phyloP scores from a whole-genome alignment of 2,113 vertebrate genomes.

The Eublepharis macularius region DNA sequence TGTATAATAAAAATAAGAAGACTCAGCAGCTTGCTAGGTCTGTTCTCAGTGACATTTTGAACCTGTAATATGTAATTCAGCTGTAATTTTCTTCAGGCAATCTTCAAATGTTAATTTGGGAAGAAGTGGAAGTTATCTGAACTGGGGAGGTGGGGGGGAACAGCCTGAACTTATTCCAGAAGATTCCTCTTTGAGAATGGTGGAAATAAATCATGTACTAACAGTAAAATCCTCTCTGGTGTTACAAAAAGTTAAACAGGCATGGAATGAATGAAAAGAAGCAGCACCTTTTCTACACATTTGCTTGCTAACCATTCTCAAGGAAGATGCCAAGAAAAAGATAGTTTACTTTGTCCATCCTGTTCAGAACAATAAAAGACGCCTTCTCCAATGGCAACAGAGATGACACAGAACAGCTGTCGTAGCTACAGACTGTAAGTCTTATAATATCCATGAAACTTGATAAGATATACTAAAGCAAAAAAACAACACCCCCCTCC shows the following conservation, averaged over 20 bases:
- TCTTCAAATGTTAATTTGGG: neutral
- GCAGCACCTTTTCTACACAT: neutral
- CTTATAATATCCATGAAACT: too few species aligned
- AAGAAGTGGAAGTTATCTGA: neutral
- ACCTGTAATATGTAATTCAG: neutral
- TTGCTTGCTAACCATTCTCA: conserved; percentile 25
- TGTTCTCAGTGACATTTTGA: neutral
- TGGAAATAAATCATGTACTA: conserved; percentile 15
- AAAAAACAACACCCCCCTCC: too few species aligned
- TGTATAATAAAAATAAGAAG: neutral
- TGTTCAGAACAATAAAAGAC: neutral
- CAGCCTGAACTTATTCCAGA: neutral
- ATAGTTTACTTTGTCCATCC: conserved; percentile 1
- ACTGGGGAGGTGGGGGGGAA: neutral
- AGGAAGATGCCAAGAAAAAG: conserved; percentile 13
- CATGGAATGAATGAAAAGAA: neutral
- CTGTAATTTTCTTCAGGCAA: neutral
- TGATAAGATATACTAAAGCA: neutral
- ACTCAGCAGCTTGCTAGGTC: neutral
- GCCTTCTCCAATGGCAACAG: rapidly evolving
- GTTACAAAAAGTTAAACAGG: neutral
- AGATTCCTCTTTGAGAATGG: neutral
- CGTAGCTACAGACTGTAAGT: conserved; percentile 9
- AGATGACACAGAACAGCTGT: conserved; percentile 30
- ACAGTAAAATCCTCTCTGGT: neutral